Evolutionary conservation across 2,113 vertebrate species (phyloP).

Genomic region (Engystomops pustulosus): DNA sequence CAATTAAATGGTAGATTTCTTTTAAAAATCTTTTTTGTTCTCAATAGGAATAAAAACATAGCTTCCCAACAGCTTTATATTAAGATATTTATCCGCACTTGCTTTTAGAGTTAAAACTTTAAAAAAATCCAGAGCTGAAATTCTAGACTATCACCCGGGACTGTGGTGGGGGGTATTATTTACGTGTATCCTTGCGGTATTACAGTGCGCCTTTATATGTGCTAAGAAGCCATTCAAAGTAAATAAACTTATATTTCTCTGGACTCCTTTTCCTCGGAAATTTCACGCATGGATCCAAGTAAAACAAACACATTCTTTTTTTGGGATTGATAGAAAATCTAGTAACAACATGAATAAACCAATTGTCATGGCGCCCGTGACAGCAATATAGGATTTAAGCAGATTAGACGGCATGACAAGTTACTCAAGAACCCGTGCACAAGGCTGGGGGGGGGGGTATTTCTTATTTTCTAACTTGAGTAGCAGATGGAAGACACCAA

Average conservation of each 20-base stretch:
- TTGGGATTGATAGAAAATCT: conserved; percentile 6
- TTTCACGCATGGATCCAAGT: neutral
- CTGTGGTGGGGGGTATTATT: neutral
- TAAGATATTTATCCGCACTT: too few relatives aligned
- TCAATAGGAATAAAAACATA: too few relatives aligned
- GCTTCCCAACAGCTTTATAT: too few relatives aligned
- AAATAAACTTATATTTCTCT: neutral
- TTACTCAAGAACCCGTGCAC: conserved; percentile 12
- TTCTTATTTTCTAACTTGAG: neutral
- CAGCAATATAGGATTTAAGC: conserved; percentile 44
- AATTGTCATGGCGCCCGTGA: conserved; percentile 28
- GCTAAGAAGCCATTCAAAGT: neutral
- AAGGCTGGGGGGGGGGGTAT: neutral
- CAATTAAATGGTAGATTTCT: too few relatives aligned
- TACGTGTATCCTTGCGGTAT: neutral
- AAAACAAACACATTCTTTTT: conserved; percentile 9
- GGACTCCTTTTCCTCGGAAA: neutral
- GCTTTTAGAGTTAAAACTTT: too few relatives aligned
- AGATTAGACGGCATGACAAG: conserved; percentile 42
- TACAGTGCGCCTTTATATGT: neutral
- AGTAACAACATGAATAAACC: conserved; percentile 13
- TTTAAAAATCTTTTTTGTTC: too few relatives aligned
- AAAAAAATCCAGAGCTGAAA: too few relatives aligned
- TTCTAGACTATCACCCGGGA: too few relatives aligned
- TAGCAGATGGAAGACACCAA: conserved; percentile 16